Evolutionary conservation across 1,140 invertebrate species (phyloP), one percentile per base, ranked within the genome.

Genomic region (Drosophila orosa): DNA sequence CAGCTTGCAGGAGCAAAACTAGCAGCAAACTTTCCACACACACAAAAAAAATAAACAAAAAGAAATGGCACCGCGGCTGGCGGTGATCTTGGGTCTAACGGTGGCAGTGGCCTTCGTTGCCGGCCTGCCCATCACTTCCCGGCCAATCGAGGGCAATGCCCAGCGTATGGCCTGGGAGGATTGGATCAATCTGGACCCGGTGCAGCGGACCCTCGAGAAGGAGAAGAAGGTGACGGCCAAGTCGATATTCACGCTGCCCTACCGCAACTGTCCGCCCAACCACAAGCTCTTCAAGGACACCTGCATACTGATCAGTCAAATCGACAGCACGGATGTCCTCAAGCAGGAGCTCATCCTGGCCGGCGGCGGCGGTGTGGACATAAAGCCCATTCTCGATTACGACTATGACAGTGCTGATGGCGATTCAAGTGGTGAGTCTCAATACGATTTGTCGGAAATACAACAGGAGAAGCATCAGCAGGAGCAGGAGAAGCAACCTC

Each of bases 191-290:
- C 48, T 92, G 50, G 77, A 81, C 3, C 77, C 69, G 8, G 85
- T 87, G 33, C 75, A 89, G 27, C 73, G 78, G n/a, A 78, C 80
- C 13, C 63, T 75, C 35, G 75, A 82, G 45, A 91, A 90, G 73
- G 74, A 85, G 29, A 90, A 91, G 48, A 92, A 92, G 59, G 85
- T 92, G 33, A 92, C 87, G 13, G 90, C 91, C 42, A 92, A 92
- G 45, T 92, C 91, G 25, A 92, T 92, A 78, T 92, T 92, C 48
- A 82, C 84, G 10, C 52, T 92, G 1, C 91, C 91, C 61, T 82
- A 73, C 19, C 78, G 81, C 10, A 73, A 79, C 29, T 83, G 90
- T 47, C 90, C 90, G 44, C 71, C 69, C 22, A 80, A 76, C 0
- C 87, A 90, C 24, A 90, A 90, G 42, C 63, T 74, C 8, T 81